Evolutionary conservation across 2,113 vertebrate species (phyloP).

Genomic region (Chaetops frenatus): DNA sequence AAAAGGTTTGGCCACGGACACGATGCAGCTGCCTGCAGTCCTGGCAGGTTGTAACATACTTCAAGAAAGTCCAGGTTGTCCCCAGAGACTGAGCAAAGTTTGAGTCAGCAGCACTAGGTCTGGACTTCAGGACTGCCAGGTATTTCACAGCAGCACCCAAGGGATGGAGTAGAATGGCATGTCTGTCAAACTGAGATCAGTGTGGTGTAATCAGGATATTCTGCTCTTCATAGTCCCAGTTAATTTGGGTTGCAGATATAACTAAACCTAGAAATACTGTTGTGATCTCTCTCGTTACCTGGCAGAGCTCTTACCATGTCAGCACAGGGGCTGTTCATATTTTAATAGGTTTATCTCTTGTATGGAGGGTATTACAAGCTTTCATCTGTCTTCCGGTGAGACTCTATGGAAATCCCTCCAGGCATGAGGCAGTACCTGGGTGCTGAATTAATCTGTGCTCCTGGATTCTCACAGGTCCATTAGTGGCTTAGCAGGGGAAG

Average conservation of each 20-base stretch:
- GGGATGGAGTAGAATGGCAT: accelerated
- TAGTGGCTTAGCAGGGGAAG: constrained; percentile 40
- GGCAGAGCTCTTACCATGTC: neutral
- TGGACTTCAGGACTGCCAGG: neutral
- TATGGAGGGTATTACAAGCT: constrained; percentile 34
- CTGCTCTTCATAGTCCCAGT: neutral
- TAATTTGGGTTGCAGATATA: neutral
- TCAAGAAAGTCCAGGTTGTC: neutral
- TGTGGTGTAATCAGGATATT: neutral
- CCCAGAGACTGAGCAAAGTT: neutral
- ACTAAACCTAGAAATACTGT: neutral
- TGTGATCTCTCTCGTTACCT: constrained; percentile 3
- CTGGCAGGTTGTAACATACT: neutral
- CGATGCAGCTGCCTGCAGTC: neutral
- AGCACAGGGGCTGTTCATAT: neutral
- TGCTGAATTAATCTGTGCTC: neutral
- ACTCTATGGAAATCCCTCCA: neutral
- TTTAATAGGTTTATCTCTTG: constrained; percentile 47
- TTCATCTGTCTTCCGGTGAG: constrained; percentile 21
- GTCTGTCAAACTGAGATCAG: neutral
- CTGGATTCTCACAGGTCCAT: constrained; percentile 27
- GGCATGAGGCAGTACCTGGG: constrained; percentile 35
- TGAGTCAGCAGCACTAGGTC: neutral
- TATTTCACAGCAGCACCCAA: neutral
- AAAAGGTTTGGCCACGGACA: neutral